Percentiles rank a stretch among this genome's conserved stretches.
phyloP scores from a whole-genome alignment of 2,888 invertebrate species.

The Drosophila robusta region DNA sequence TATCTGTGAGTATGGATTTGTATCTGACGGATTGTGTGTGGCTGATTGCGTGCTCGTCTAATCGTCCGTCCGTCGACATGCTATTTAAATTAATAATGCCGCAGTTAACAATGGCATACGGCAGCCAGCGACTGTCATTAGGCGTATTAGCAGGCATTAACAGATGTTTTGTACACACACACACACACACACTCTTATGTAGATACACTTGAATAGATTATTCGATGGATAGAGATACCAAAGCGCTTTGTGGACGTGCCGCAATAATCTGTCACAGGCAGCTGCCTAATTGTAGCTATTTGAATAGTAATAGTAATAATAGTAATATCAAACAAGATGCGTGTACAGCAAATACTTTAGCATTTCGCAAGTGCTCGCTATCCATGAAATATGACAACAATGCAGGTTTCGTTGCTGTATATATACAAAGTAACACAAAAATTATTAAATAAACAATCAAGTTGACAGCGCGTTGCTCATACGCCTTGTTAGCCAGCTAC shows the following conservation, averaged over 20 bases:
- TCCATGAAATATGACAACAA: conserved; percentile 16
- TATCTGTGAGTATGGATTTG: conserved; percentile 26
- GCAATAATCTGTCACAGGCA: conserved; percentile 17
- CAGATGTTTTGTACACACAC: conserved; percentile 22
- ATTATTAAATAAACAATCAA: conserved; percentile 32
- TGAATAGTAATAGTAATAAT: conserved; percentile 49
- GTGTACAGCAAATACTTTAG: conserved; percentile 9
- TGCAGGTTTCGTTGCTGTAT: conserved; percentile 1
- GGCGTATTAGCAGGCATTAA: conserved; percentile 50
- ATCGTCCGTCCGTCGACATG: conserved; percentile 29
- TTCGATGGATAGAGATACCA: conserved; percentile 2
- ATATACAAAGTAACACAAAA: neutral
- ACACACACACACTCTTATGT: neutral
- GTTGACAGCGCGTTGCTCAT: conserved; percentile 22
- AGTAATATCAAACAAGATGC: conserved; percentile 18
- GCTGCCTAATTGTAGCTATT: conserved; percentile 54
- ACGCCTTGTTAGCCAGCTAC: conserved; percentile 21
- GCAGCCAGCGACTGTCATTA: conserved; percentile 42
- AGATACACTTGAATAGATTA: neutral
- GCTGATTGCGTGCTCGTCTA: conserved; percentile 25
- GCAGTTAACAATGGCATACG: conserved; percentile 36
- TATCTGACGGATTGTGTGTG: conserved; percentile 22
- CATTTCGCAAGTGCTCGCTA: conserved; percentile 16
- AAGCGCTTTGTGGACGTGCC: conserved; percentile 24
- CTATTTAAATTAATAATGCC: conserved; percentile 76